Base-by-base conservation (phyloP, 2,888 invertebrate species). In the Ctena decussata region DNA sequence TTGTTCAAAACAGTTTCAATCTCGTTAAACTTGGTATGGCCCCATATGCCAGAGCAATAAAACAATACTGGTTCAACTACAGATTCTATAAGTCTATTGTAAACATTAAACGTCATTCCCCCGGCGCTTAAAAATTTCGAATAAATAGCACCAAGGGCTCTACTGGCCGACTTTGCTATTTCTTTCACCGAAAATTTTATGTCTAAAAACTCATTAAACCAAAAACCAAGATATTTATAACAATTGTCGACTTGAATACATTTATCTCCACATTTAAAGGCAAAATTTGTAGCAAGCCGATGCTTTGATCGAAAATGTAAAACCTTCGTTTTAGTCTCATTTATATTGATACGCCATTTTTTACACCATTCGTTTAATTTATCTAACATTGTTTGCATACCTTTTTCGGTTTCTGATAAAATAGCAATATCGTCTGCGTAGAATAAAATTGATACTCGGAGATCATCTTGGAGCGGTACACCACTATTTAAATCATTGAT, bases 401-500 rank as follows among this genome's bases (percentile, higher is more conserved):
- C 41, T 3, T 46, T 35, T 24, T 81, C 78, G 24, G 32, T 73
- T 30, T 57, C 60, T 6, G 77, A 44, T 6, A 85, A 35, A 24
- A 85, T 44, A 1, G 73, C 75, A 78, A 86, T 84, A 69, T 81
- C 84, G 41, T 84, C 86, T 5, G 81, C 84, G 44, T 84, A 86
- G 1, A 81, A 41, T 12, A 84, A 21, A 21, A 76, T 71, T 37
- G 30, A 49, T n/a, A 82, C 18, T 2, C 27, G 27, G 0, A 18
- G 44, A 6, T 11, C 12, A 1, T 69, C 44, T 12, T 80, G 77
- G 21, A 86, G 39, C 27, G 32, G n/a, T 18, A 84, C 49, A 24
- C 81, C 78, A 35, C 46, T 44, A 21, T 49, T 32, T 6, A 74
- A 39, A 53, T 35, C 15, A 18, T 84, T 75, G 2, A 86, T 41